phyloP scores from a whole-genome alignment of 2,888 invertebrate genomes.

The Heteromyza rotundicornis region DNA sequence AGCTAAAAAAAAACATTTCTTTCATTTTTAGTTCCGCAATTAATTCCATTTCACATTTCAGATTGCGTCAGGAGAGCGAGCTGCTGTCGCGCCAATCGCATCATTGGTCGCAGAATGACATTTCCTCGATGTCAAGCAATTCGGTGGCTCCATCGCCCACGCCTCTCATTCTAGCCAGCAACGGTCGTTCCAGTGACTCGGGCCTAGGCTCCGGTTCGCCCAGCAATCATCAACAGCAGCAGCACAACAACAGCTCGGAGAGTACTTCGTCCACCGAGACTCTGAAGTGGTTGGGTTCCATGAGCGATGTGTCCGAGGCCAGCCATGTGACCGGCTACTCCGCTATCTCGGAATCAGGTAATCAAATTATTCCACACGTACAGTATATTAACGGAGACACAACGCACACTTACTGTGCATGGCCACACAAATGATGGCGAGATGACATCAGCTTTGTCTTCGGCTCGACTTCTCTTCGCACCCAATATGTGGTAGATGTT shows the following conservation, averaged over 20 bases:
- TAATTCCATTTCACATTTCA: slow-evolving; percentile 28
- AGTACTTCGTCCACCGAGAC: slow-evolving; percentile 73
- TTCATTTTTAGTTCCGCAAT: too few relatives aligned
- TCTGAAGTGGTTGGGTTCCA: slow-evolving; percentile 79
- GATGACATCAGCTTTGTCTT: too few relatives aligned
- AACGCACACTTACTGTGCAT: too few relatives aligned
- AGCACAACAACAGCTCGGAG: slow-evolving; percentile 59
- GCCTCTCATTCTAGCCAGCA: slow-evolving; percentile 32
- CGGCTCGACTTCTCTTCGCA: too few relatives aligned
- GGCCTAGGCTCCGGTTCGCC: slow-evolving; percentile 25
- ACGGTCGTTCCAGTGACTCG: slow-evolving; percentile 28
- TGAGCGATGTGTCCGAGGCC: slow-evolving; percentile 74
- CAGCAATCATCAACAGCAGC: slow-evolving; percentile 32
- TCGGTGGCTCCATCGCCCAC: slow-evolving; percentile 53
- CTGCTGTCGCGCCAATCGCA: slow-evolving; percentile 61
- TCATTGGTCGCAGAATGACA: slow-evolving; percentile 63
- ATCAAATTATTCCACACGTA: too few relatives aligned
- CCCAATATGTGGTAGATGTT: too few relatives aligned
- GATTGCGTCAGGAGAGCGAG: slow-evolving; percentile 63
- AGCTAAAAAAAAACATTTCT: too few relatives aligned
- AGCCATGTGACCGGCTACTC: slow-evolving; percentile 66
- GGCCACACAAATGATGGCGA: too few relatives aligned
- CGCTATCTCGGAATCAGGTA: slow-evolving; percentile 62
- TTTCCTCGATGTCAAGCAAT: slow-evolving; percentile 56
- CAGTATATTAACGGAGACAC: too few relatives aligned